Percentiles rank a stretch among this genome's conserved stretches.
Evolutionary conservation across 2,888 invertebrate genomes (phyloP).

Genomic region (Pachycephus smyrnensis): DNA sequence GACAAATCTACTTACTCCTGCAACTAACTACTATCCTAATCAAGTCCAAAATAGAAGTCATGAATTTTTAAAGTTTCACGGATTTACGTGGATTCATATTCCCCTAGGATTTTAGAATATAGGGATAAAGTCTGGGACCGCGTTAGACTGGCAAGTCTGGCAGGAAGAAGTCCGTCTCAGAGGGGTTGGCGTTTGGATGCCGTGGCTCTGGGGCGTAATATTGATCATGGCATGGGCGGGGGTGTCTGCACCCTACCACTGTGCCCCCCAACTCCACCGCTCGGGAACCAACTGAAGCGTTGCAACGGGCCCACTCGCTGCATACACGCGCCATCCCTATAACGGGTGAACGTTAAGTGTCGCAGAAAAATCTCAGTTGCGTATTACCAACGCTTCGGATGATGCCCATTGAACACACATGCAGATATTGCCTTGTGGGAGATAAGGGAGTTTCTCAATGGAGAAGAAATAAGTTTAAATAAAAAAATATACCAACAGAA

Average conservation of each 20-base stretch:
- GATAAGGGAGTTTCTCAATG: neutral
- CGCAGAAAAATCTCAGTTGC: neutral
- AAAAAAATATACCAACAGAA: neutral
- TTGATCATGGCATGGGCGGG: slow-evolving; percentile 63
- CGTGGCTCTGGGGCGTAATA: slow-evolving; percentile 63
- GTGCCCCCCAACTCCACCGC: slow-evolving; percentile 34
- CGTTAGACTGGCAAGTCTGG: slow-evolving; percentile 32
- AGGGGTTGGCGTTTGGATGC: slow-evolving; percentile 60
- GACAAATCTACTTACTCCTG: neutral
- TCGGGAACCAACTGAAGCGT: slow-evolving; percentile 50
- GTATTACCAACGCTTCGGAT: neutral
- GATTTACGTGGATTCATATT: neutral
- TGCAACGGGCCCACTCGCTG: slow-evolving; percentile 43
- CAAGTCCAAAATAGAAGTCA: neutral
- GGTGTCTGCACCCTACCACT: slow-evolving; percentile 60
- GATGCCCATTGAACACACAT: neutral
- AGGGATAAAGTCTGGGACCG: slow-evolving; percentile 21
- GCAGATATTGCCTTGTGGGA: neutral
- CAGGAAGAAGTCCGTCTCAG: slow-evolving; percentile 61
- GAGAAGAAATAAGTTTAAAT: neutral
- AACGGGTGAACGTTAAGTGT: slow-evolving; percentile 13
- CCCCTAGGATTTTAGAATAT: neutral
- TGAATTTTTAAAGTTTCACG: neutral
- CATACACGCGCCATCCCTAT: slow-evolving; percentile 5
- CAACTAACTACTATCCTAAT: neutral